phyloP scores from a whole-genome alignment of 2,113 vertebrate genomes.

The Abramis brama region DNA sequence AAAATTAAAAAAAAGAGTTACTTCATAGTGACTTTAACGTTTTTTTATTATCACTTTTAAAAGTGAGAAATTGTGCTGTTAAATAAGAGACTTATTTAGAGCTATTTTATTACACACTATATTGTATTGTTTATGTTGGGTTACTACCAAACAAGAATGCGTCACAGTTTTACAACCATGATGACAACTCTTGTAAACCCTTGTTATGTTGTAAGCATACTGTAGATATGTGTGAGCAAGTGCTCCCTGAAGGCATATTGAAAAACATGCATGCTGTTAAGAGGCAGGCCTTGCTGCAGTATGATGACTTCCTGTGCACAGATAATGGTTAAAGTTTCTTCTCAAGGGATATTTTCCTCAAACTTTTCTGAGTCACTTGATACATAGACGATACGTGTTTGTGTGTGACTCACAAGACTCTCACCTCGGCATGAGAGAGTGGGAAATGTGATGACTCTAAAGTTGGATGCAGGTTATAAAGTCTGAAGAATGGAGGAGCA shows the following conservation, averaged over 20 bases:
- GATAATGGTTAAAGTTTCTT: not conserved
- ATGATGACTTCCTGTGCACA: not conserved
- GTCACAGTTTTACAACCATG: slow-evolving; percentile 12
- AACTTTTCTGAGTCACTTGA: not conserved
- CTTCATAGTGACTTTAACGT: not conserved
- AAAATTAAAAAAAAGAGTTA: too few species aligned
- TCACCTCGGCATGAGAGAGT: slow-evolving; percentile 11
- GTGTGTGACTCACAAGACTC: slow-evolving; percentile 26
- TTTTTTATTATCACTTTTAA: not conserved
- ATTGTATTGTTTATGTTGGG: slow-evolving; percentile 14
- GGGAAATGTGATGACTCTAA: slow-evolving; percentile 6
- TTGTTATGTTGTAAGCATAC: slow-evolving; percentile 6
- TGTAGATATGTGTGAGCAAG: slow-evolving; percentile 16
- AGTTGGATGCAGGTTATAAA: not conserved
- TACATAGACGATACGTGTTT: slow-evolving; percentile 22
- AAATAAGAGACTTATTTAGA: not conserved
- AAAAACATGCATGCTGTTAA: not conserved
- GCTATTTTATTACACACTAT: not conserved
- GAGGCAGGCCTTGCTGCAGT: not conserved
- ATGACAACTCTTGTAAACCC: slow-evolving; percentile 33
- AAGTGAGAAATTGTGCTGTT: not conserved
- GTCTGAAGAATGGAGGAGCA: not conserved
- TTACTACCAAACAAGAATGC: slow-evolving; percentile 29
- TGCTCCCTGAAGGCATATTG: slow-evolving; percentile 14
- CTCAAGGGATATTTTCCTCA: not conserved